These are phyloP conservation scores for Pyrgus malvae DNA, from an alignment of 2,888 invertebrate genomes.

Conservation along the genomic window DNA sequence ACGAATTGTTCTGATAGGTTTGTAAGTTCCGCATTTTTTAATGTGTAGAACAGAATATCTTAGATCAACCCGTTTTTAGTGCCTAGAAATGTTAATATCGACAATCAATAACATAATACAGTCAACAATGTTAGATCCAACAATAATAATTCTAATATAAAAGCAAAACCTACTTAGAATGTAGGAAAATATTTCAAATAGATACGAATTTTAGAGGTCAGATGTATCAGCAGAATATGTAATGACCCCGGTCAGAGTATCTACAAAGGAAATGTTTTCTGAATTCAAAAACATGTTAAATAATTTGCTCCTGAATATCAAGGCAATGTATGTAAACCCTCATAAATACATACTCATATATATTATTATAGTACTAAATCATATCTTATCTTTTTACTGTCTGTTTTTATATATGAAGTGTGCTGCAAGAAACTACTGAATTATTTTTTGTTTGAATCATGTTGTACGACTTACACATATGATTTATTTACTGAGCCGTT, in stretches of 20 bases:
- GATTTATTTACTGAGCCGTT: no score
- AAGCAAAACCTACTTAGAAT: no score
- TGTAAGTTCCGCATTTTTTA: conserved; percentile 13
- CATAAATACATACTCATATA: not conserved
- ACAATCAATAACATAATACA: no score
- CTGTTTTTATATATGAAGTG: no score
- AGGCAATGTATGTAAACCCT: not conserved
- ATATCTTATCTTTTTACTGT: no score
- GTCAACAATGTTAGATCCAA: no score
- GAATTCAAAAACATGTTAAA: conserved; percentile 1
- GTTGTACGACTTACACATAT: no score
- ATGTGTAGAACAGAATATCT: conserved; percentile 6
- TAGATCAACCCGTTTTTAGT: conserved; percentile 17
- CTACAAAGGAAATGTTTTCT: not conserved
- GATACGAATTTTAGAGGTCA: conserved; percentile 10
- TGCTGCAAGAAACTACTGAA: no score
- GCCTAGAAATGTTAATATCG: conserved; percentile 1
- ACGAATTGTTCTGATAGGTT: no score
- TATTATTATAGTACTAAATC: not conserved
- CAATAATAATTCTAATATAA: no score
- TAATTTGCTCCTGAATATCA: not conserved
- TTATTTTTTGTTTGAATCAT: no score
- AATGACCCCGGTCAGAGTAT: conserved; percentile 14
- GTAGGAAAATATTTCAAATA: not conserved
- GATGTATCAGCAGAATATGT: not conserved